A percentile compares a stretch with the other conserved stretches of the same genome.
Conservation (phyloP, 1,140 invertebrate genomes). For the Euglossa dilemma region DNA sequence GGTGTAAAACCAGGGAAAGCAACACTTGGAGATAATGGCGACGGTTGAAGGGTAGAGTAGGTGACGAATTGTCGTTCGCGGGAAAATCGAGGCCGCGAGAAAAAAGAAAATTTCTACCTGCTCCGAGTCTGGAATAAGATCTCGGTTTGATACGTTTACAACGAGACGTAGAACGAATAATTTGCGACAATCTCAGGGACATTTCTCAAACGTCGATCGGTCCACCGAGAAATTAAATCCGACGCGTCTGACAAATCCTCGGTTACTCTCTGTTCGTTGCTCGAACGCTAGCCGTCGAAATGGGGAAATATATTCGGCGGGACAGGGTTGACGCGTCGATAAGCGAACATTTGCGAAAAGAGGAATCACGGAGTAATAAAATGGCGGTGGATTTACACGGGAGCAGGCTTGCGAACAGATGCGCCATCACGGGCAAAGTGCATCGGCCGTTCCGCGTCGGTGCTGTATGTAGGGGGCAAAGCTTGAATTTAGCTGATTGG, state of each 20-base stretch:
- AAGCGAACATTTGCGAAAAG: too few relatives aligned
- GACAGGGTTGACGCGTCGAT: background rate
- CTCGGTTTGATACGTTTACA: background rate
- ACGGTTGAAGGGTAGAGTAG: too few relatives aligned
- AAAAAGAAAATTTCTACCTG: too few relatives aligned
- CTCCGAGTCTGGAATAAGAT: too few relatives aligned
- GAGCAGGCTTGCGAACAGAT: background rate
- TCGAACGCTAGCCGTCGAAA: background rate
- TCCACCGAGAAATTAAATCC: background rate
- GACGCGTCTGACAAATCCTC: too few relatives aligned
- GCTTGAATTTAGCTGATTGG: slow-evolving; percentile 38
- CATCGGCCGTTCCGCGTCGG: slow-evolving; percentile 27
- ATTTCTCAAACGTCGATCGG: background rate
- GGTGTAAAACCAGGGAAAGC: background rate
- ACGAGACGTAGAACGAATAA: background rate
- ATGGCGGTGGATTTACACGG: slow-evolving; percentile 8
- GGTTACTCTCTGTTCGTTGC: background rate
- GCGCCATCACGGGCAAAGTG: slow-evolving; percentile 30
- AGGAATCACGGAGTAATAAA: background rate
- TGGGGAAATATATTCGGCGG: too few relatives aligned
- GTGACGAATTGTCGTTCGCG: background rate
- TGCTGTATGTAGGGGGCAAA: background rate
- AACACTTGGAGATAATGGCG: background rate
- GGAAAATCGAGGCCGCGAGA: background rate
- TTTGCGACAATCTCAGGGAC: background rate